Evolutionary conservation across 2,113 vertebrate species (phyloP).

Genomic region (Anhinga rufa): DNA sequence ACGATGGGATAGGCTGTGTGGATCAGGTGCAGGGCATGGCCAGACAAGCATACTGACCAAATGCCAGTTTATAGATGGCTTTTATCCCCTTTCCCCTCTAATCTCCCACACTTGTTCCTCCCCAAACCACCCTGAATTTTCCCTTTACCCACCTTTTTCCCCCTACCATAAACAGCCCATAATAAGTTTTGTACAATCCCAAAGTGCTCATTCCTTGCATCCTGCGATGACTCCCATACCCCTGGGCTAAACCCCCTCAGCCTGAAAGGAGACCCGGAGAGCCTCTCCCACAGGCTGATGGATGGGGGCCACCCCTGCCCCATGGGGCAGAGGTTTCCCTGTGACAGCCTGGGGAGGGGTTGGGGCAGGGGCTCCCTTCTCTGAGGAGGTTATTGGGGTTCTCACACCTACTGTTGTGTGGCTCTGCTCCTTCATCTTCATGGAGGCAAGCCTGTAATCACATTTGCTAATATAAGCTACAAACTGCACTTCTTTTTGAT

Average conservation of each 20-base stretch:
- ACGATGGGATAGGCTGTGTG: background rate
- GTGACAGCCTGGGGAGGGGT: background rate
- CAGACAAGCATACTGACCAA: background rate
- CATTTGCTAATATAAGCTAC: background rate
- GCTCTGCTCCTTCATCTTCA: background rate
- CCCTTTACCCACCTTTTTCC: background rate
- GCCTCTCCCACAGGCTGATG: no score
- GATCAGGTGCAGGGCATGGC: background rate
- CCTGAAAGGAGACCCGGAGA: background rate
- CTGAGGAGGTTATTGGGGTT: background rate
- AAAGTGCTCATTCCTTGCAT: background rate
- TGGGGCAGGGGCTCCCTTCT: background rate
- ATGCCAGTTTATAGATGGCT: background rate
- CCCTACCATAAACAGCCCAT: background rate
- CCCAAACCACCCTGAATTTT: background rate
- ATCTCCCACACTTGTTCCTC: background rate
- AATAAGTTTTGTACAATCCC: background rate
- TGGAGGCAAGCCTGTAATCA: background rate
- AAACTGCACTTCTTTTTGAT: background rate
- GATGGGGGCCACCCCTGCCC: background rate
- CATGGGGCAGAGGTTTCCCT: background rate
- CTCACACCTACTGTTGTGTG: background rate
- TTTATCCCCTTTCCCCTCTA: background rate
- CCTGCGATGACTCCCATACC: background rate
- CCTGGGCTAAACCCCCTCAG: fast-evolving